These are phyloP conservation scores for Ursus arctos DNA, from an alignment of 2,113 vertebrate genomes.

Conservation along the genomic window DNA sequence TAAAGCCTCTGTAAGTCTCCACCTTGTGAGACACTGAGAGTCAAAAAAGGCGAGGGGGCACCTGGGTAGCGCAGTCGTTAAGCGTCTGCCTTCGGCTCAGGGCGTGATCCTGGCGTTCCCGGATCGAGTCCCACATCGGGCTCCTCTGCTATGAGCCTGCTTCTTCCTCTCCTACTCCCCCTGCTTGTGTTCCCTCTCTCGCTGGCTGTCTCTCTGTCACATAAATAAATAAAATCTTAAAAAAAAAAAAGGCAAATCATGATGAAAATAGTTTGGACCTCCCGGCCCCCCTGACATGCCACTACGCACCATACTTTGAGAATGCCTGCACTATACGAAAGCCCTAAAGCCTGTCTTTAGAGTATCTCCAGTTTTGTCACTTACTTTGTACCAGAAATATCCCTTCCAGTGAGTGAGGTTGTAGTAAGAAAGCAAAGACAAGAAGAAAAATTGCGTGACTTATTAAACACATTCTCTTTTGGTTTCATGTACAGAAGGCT, in stretches of 20 bases:
- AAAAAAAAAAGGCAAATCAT: not conserved
- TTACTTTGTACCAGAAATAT: not conserved
- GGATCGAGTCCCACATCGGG: too few relatives aligned
- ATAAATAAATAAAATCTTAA: too few relatives aligned
- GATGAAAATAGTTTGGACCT: not conserved
- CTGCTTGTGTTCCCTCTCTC: too few relatives aligned
- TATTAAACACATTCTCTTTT: not conserved
- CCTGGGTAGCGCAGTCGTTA: too few relatives aligned
- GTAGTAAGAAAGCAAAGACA: not conserved
- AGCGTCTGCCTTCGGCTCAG: too few relatives aligned
- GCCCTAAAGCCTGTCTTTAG: not conserved
- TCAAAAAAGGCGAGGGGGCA: not conserved
- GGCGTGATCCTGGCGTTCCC: too few relatives aligned
- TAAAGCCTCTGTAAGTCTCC: not conserved
- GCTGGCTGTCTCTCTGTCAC: too few relatives aligned
- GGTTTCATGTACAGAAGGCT: not conserved
- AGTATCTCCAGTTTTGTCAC: not conserved
- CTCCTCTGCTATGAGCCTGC: too few relatives aligned
- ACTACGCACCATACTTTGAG: not conserved
- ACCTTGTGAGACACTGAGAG: not conserved
- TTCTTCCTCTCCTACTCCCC: too few relatives aligned
- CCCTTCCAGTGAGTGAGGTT: not conserved
- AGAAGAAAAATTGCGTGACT: not conserved
- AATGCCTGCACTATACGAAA: not conserved
- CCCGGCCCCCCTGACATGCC: not conserved